Base-by-base conservation (phyloP, 2,797 vertebrate species). In the Bryconaethiops microstoma region DNA sequence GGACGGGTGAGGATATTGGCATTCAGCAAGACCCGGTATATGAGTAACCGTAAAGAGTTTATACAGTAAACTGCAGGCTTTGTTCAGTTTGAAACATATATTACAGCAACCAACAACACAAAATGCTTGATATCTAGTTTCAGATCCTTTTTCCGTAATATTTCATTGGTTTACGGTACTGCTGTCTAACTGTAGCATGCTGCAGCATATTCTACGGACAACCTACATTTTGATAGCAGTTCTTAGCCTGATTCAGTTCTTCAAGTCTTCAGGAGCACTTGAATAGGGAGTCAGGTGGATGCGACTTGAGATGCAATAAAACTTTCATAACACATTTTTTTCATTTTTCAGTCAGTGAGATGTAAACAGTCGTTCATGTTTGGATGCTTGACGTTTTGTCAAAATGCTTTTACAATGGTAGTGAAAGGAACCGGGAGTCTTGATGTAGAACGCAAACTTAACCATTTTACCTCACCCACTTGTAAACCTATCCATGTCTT, bases 1-100 rank as follows among this genome's bases (percentile, higher is more conserved):
- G 77, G 73, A 79, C 70, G 55, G 29, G 9, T 60, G 14, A 59
- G 54, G 52, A 60, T 57, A 35, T 48, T 60, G 45, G 65, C 76
- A 63, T 74, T 64, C 71, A 35, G n/a, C 40, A 5, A 57, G 39
- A 19, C 68, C 2, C 17, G 23, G 48, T 48, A n/a, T 39, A 45
- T 2, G 6, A 64, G 69, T 16, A 77, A 55, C 48, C 23, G 68
- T 35, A 14, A 72, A 73, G 21, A 16, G 19, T 74, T 2, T 16
- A 5, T 2, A 6, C 29, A 17, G n/a, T 0, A 57, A 7, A 57
- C 19, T 1, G 7, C 35, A 40, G 63, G 35, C 6, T 57, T 57
- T n/a, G 0, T 57, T 7, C 10, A 52, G 13, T 52, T 16, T 13
- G 13, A 13, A 52, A 13, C 48, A 14, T 52, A 52, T 52, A 16